Evolutionary conservation across 2,888 invertebrate species (phyloP), one percentile per base, ranked within the genome.

Genomic region (Cheilosia vulpina): DNA sequence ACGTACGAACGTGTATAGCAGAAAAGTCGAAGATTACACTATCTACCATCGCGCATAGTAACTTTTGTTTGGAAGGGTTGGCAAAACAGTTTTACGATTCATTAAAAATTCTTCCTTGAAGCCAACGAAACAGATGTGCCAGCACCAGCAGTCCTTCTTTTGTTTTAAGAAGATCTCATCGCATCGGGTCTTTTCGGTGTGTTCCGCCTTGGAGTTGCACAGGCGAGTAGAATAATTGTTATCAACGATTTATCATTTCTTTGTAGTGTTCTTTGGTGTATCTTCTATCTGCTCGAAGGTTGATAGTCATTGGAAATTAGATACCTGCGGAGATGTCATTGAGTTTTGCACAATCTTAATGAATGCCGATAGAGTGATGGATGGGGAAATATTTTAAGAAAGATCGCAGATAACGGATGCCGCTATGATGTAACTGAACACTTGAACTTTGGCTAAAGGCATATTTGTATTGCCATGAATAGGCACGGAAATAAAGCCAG

Each of bases 11-110:
- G 41, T 19, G 19, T 47, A 31, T 47, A 34, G 19, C 47, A n/a
- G 58, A 24, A 47, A 15, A 38, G 31, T 34, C 13, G 1, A 52
- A 68, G 76, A 76, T 76, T 66, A 38, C 13, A 13, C 38, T 38
- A 38, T 38, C 38, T 38, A 52, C 41, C 38, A 66, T 76, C 58
- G 43, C 4, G 11, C n/a, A 6, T 19, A 47, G 34, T 13, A 65
- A 57, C 65, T 45, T 45, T 77, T 68, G 76, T 68, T 68, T 45
- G 68, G 71, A 71, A 71, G 78, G 77, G 69, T 78, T 78, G 78
- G 69, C 62, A 63, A 69, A 63, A 77, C 69, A 53, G 43, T 69
- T 77, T 71, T 41, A 69, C 63, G 71, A 71, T 78, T 78, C 78
- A 78, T 78, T 78, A 78, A 63, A 47, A 58, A 41, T 57, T 58